Evolutionary conservation across 2,113 vertebrate genomes (phyloP), one percentile per base, ranked within the genome.

Genomic region (Nannospalax galili): DNA sequence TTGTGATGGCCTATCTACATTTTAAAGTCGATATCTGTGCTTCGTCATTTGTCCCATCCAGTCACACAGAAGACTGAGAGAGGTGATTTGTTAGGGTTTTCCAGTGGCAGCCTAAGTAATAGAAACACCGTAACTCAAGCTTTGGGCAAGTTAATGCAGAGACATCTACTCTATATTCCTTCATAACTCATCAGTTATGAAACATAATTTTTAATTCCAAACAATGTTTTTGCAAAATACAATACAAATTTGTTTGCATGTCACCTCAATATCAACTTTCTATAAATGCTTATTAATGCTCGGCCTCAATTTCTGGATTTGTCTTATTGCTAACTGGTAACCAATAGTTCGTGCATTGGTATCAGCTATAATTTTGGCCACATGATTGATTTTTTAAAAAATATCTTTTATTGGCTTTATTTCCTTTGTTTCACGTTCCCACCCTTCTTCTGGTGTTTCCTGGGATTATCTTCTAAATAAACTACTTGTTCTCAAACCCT

Each of bases 401-500:
- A 67, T 1, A 48, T 2, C 2, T 1, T 69, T 62, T 69, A 48
- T 28, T 62, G 45, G 11, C 7, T 95, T 73, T 81, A 93, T 91
- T 95, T 93, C 40, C 35, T 84, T n/a, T 84, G 30, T 81, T 40
- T 95, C 58, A 87, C 42, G 75, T 84, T 48, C 79, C 16, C 3
- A 22, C n/a, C 77, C 79, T 6, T 9, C 4, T 79, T 17, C 14
- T 69, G 7, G 5, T 73, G 22, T 60, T 93, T 95, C 94, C 87
- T 94, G 35, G 65, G 60, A 88, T 87, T 52, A 16, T 7, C 60
- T 95, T 40, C 82, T 60, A 91, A 69, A 91, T 73, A 84, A 95
- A 78, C 73, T 42, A 84, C 32, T 94, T 56, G 9, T 19, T 74
- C 28, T 82, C 67, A 89, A 94, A 95, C 86, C 40, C 10, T 93